Evolutionary conservation across 2,113 vertebrate species (phyloP).

Genomic region (Zosterops lateralis): DNA sequence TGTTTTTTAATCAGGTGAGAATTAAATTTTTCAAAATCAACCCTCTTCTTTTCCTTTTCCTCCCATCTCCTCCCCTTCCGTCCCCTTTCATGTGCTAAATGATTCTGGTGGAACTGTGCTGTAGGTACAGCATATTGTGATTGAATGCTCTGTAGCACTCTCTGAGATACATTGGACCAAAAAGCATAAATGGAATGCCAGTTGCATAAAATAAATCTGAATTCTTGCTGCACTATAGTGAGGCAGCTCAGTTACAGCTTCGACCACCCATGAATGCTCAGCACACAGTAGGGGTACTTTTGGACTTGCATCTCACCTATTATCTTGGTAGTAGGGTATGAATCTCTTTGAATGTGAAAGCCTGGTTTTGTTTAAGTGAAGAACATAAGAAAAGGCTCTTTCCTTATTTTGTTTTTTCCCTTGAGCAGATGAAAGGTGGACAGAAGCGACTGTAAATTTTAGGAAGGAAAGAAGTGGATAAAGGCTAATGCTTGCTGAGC

Average conservation of each 20-base stretch:
- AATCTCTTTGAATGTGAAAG: slow-evolving; percentile 55
- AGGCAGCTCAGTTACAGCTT: slow-evolving; percentile 54
- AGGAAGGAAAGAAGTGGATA: slow-evolving; percentile 35
- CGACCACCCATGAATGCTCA: slow-evolving; percentile 27
- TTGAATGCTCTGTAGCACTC: not conserved
- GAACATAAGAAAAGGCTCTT: slow-evolving; percentile 14
- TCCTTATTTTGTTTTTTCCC: not conserved
- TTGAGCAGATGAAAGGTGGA: slow-evolving; percentile 36
- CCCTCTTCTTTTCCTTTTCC: not conserved
- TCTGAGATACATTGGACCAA: slow-evolving; percentile 25
- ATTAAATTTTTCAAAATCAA: not conserved
- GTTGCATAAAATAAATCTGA: slow-evolving; percentile 55
- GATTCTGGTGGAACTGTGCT: slow-evolving; percentile 20
- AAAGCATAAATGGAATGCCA: slow-evolving; percentile 49
- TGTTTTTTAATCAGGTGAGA: not conserved
- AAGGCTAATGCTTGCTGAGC: slow-evolving; percentile 27
- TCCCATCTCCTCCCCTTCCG: not conserved
- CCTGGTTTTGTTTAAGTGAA: slow-evolving; percentile 40
- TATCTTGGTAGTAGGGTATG: slow-evolving; percentile 43
- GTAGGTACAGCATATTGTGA: slow-evolving; percentile 35
- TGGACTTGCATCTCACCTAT: slow-evolving; percentile 46
- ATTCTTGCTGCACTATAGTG: slow-evolving; percentile 47
- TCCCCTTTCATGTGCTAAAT: not conserved
- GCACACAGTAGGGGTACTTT: slow-evolving; percentile 15
- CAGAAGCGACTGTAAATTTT: slow-evolving; percentile 37